Evolutionary conservation across 1,140 invertebrate species (phyloP).

Genomic region (Drosophila kepulauana): DNA sequence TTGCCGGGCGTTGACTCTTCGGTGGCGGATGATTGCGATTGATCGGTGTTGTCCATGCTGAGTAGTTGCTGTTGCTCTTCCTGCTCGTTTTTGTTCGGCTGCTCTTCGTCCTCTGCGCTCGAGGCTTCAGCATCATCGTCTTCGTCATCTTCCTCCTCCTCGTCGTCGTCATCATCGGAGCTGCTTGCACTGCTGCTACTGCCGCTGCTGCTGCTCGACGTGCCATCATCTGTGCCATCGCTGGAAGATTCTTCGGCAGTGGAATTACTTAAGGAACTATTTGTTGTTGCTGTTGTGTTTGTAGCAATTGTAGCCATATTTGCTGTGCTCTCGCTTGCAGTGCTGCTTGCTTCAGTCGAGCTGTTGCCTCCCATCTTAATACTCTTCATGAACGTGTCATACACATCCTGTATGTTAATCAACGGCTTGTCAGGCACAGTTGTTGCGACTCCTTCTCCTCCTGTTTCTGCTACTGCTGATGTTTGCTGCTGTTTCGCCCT

Average conservation of each 20-base stretch:
- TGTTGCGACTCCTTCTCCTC: background rate
- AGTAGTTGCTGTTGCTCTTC: constrained; percentile 9
- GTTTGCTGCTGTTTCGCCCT: constrained; percentile 32
- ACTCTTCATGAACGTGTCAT: constrained; percentile 81
- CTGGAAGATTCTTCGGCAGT: constrained; percentile 63
- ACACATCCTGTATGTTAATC: constrained; percentile 73
- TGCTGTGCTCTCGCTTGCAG: constrained; percentile 2
- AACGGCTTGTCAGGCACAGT: constrained; percentile 20
- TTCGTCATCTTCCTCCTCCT: constrained; percentile 26
- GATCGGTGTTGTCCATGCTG: constrained; percentile 3
- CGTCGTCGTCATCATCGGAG: constrained; percentile 29
- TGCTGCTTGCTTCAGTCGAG: constrained; percentile 1
- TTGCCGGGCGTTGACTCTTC: constrained; percentile 15
- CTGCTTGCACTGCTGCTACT: constrained; percentile 46
- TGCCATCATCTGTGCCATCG: constrained; percentile 24
- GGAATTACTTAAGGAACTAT: constrained; percentile 57
- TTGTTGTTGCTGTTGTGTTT: constrained; percentile 5
- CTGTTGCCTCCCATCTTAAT: constrained; percentile 61
- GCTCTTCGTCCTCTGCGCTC: constrained; percentile 4
- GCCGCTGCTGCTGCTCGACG: constrained; percentile 40
- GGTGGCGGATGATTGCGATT: background rate
- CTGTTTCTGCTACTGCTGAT: background rate
- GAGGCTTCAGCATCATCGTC: constrained; percentile 34
- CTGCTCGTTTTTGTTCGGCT: background rate
- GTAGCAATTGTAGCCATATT: too few species aligned